Evolutionary conservation across 2,888 invertebrate species (phyloP), one percentile per base, ranked within the genome.

Genomic region (Frankliniella intonsa): DNA sequence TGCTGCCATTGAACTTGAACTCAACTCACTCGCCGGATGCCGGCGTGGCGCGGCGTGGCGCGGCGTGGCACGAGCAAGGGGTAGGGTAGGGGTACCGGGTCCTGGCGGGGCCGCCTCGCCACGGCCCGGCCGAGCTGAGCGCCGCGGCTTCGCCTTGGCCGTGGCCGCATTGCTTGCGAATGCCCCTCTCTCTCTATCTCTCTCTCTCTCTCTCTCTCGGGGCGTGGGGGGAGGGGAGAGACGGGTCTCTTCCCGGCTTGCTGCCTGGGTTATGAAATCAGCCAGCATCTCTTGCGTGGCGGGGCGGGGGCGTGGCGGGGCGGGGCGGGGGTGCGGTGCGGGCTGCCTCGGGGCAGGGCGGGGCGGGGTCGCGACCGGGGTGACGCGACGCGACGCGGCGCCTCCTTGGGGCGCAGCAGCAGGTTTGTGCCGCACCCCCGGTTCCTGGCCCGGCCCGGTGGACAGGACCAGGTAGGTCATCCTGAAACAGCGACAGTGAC

Each of bases 1-100:
- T 22, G 22, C 69, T 76, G 69, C 22, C 69, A 76, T 76, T 76
- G 69, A 76, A 76, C 69, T 76, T 76, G 69, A 76, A 76, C 69
- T 76, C 69, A 25, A 25, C 62, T 17, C 62, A 17, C 62, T n/a
- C 62, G 14, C 62, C 62, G 62, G 14, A 55, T 17, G 55, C 55
- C 62, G 19, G 7, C 62, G 19, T n/a, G 62, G 62, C 62, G 62
- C 62, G 17, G 62, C 62, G 62, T 7, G 14, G 62, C 62, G 17
- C 62, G 62, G 17, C 55, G 19, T 19, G 55, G 10, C 55, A 55
- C 10, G 55, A n/a, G 62, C 55, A 51, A 55, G 55, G 55, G 14
- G 62, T 0, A 17, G 62, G n/a, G 62, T 7, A 62, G 62, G 62
- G 62, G 62, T 62, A 62, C 62, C 62, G 62, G 62, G 14, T 62